Conservation (phyloP, 1,140 invertebrate species). For the Drosophila parvula region DNA sequence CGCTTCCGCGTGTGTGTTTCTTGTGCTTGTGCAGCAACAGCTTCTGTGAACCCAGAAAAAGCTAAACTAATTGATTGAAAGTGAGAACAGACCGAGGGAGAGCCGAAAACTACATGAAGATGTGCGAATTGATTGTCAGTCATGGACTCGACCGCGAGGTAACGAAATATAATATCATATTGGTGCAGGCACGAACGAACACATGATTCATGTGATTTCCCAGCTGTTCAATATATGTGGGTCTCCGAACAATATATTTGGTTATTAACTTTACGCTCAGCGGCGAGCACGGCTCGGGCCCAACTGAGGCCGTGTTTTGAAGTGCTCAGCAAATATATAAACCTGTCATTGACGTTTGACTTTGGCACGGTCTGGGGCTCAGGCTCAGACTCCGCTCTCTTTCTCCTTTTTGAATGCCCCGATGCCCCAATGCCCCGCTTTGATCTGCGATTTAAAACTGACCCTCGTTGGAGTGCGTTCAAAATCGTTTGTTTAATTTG, state of each 20-base stretch:
- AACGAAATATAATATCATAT: slow-evolving; percentile 41
- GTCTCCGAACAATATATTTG: slow-evolving; percentile 12
- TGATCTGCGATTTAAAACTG: slow-evolving; percentile 3
- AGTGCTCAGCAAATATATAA: slow-evolving; percentile 19
- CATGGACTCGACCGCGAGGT: slow-evolving; percentile 77
- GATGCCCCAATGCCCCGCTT: neutral
- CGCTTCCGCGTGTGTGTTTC: neutral
- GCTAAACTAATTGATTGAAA: slow-evolving; percentile 18
- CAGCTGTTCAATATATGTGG: slow-evolving; percentile 31
- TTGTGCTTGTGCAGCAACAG: neutral
- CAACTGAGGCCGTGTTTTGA: slow-evolving; percentile 19
- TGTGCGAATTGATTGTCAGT: slow-evolving; percentile 81
- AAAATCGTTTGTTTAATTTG: slow-evolving; percentile 24
- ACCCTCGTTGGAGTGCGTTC: slow-evolving; percentile 30
- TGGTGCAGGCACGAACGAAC: slow-evolving; percentile 14
- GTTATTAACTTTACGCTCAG: slow-evolving; percentile 30
- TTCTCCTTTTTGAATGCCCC: neutral
- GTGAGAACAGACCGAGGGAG: slow-evolving; percentile 8
- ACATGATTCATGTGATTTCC: slow-evolving; percentile 53
- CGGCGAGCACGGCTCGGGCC: slow-evolving; percentile 15
- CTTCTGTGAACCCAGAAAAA: neutral
- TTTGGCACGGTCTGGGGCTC: slow-evolving; percentile 9
- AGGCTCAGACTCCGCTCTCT: neutral
- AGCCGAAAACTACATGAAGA: slow-evolving; percentile 44
- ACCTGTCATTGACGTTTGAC: slow-evolving; percentile 70